Evolutionary conservation across 2,888 invertebrate species (phyloP).

Genomic region (Agriopis aurantiaria): DNA sequence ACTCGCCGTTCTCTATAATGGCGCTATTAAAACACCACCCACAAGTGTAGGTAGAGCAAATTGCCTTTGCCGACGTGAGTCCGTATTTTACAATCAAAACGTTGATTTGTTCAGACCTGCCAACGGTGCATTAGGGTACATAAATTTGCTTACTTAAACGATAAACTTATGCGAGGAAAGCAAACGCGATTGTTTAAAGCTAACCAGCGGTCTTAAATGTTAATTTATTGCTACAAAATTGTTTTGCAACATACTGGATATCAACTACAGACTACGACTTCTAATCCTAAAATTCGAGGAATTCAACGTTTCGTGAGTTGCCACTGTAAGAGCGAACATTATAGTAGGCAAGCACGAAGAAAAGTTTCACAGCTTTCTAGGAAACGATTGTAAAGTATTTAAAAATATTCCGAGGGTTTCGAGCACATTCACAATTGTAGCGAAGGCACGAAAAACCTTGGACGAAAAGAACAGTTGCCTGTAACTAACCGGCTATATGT

Average conservation of each 20-base stretch:
- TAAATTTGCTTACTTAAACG: slow-evolving; percentile 79
- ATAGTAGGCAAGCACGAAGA: slow-evolving; percentile 76
- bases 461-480: slow-evolving; percentile 73
- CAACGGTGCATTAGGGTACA: slow-evolving; percentile 77
- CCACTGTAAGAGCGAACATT: slow-evolving; percentile 69
- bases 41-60: slow-evolving; percentile 73
- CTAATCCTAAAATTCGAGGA: slow-evolving; percentile 52
- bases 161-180: slow-evolving; percentile 71
- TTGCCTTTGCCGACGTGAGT: slow-evolving; percentile 80
- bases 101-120: slow-evolving; percentile 80
- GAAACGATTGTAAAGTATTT: slow-evolving; percentile 63
- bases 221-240: slow-evolving; percentile 66
- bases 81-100: slow-evolving; percentile 80
- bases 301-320: slow-evolving; percentile 73
- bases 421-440: slow-evolving; percentile 45
- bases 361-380: slow-evolving; percentile 73
- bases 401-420: slow-evolving; percentile 52
- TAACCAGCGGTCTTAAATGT: slow-evolving; percentile 67
- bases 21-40: slow-evolving; percentile 83
- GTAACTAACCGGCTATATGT: slow-evolving; percentile 65
- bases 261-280: slow-evolving; percentile 36
- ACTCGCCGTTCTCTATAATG: slow-evolving; percentile 76
- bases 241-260: slow-evolving; percentile 52
- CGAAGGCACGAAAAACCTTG: slow-evolving; percentile 70
- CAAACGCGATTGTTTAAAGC: slow-evolving; percentile 70